A percentile compares a stretch with the other conserved stretches of the same genome.
These are phyloP conservation scores for Lasioglossum zephyrum DNA, from an alignment of 2,888 invertebrate species.

Conservation along the genomic window DNA sequence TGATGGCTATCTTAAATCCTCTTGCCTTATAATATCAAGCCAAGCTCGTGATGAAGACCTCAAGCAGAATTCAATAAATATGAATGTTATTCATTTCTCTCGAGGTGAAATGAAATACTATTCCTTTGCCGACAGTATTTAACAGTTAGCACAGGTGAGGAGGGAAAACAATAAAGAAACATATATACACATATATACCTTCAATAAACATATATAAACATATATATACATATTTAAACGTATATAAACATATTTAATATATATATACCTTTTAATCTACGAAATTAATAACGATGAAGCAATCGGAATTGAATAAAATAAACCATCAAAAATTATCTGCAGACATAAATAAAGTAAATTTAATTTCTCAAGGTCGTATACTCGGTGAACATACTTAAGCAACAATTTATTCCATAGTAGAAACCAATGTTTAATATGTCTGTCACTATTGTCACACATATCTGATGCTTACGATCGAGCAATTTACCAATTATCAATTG, in stretches of 20 bases:
- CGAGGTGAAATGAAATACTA: not conserved
- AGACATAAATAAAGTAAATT: not conserved
- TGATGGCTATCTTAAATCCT: slow-evolving; percentile 5
- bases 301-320: not conserved
- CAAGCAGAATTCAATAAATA: not conserved
- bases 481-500: not conserved
- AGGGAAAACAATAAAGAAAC: not conserved
- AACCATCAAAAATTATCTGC: not conserved
- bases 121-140: not conserved
- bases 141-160: not conserved
- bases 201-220: no score
- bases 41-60: not conserved
- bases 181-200: not conserved
- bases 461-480: no score
- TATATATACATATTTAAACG: no score
- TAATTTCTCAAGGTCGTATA: not conserved
- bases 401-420: not conserved
- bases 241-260: not conserved
- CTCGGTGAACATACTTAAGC: not conserved
- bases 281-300: not conserved
- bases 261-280: not conserved
- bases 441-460: no score
- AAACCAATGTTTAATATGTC: no score
- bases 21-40: not conserved
- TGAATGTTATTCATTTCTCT: not conserved